Conservation (phyloP, 1,140 invertebrate species). For the Patella vulgata region DNA sequence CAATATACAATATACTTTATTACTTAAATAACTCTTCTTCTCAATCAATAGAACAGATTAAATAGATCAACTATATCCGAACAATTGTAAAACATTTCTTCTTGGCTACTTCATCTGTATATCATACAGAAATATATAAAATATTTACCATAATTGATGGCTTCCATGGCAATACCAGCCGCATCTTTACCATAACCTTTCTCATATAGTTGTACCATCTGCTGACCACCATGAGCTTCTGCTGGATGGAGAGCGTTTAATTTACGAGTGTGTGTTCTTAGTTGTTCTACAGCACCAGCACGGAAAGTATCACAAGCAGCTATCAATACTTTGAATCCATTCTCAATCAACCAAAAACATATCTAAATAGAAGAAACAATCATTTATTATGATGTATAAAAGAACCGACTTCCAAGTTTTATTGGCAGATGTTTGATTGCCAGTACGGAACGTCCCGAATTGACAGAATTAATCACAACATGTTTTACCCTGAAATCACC, state of each 20-base stretch:
- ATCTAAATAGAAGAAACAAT: slow-evolving; percentile 73
- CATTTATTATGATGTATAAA: background rate
- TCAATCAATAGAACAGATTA: background rate
- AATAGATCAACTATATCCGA: background rate
- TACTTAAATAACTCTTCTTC: background rate
- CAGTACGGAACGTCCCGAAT: too few species aligned
- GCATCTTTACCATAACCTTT: slow-evolving; percentile 99
- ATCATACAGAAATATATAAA: slow-evolving; percentile 1
- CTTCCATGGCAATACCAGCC: slow-evolving; percentile 96
- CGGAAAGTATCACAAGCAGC: slow-evolving; percentile 99
- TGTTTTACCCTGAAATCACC: too few species aligned
- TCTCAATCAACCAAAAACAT: slow-evolving; percentile 99
- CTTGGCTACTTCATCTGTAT: too few species aligned
- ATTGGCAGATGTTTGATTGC: too few species aligned
- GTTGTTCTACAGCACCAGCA: slow-evolving; percentile 98
- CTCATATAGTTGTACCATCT: slow-evolving; percentile 95
- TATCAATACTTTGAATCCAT: slow-evolving; percentile 94
- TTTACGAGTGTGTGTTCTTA: slow-evolving; percentile 93
- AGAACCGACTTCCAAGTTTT: too few species aligned
- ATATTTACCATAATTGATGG: slow-evolving; percentile 80
- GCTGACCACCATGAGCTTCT: slow-evolving; percentile 64
- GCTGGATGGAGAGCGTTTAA: slow-evolving; percentile 93
- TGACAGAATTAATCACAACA: too few species aligned
- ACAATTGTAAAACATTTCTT: too few species aligned
- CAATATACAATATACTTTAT: slow-evolving; percentile 20